Evolutionary conservation across 92 coral and sea anemone genomes (phyloP).

Genomic region (Epizoanthus scotinus): DNA sequence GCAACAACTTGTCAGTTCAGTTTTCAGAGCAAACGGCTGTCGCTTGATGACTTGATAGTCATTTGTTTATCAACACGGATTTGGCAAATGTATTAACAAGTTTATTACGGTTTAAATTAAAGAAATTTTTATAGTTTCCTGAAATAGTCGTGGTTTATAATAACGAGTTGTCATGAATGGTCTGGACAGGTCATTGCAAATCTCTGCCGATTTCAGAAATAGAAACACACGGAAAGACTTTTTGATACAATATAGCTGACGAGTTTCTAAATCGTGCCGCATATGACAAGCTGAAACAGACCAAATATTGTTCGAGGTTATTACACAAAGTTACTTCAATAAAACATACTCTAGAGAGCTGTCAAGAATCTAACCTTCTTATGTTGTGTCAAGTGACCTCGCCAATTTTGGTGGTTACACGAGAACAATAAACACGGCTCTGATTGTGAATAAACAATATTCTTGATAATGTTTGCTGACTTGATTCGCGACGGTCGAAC

Average conservation of each 20-base stretch:
- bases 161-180: too few species aligned
- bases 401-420: conserved; percentile 10
- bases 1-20: too few species aligned
- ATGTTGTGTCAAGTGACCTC: conserved; percentile 16
- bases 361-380: background rate
- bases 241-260: background rate
- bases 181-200: too few species aligned
- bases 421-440: conserved; percentile 36
- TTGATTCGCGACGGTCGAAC: conserved; percentile 28
- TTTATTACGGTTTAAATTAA: too few species aligned
- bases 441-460: conserved; percentile 39
- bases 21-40: too few species aligned
- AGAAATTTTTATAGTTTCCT: too few species aligned
- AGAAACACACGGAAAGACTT: background rate
- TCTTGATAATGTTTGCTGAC: conserved; percentile 33
- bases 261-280: background rate
- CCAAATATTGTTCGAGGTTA: background rate
- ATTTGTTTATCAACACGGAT: too few species aligned
- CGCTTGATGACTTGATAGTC: too few species aligned
- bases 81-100: too few species aligned
- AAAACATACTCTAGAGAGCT: background rate
- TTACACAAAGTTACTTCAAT: background rate
- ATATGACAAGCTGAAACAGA: background rate
- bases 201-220: background rate
- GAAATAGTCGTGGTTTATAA: too few species aligned